Conservation (phyloP, 2,113 vertebrate genomes). For the Gila orcuttii region DNA sequence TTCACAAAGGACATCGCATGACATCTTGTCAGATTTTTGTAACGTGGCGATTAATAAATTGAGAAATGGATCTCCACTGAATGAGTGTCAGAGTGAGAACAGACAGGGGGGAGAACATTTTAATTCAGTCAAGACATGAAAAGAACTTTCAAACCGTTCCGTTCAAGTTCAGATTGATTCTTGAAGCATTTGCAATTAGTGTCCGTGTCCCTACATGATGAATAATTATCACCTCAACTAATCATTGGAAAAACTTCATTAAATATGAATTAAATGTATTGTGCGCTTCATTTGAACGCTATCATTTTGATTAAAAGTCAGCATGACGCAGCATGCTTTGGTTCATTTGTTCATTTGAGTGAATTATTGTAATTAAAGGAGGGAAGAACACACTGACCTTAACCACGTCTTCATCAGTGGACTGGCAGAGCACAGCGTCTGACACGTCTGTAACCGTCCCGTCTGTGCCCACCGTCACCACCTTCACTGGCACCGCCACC, state of each 20-base stretch:
- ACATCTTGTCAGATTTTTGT: not conserved
- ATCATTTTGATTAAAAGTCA: not conserved
- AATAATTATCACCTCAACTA: slow-evolving; percentile 6
- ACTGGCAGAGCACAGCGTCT: slow-evolving; percentile 85
- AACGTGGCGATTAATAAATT: not conserved
- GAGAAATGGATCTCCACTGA: slow-evolving; percentile 23
- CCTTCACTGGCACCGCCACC: slow-evolving; percentile 87
- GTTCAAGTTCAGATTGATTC: not conserved
- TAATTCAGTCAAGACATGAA: too few relatives aligned
- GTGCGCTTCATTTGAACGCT: not conserved
- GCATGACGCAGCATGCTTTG: not conserved
- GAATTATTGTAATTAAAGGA: not conserved
- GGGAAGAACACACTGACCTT: slow-evolving; percentile 80
- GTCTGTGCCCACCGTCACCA: slow-evolving; percentile 86
- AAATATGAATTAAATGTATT: not conserved
- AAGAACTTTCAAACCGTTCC: not conserved
- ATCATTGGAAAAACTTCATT: not conserved
- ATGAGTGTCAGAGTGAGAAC: slow-evolving; percentile 45
- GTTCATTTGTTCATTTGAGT: not conserved
- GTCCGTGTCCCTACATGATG: not conserved
- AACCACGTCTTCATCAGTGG: slow-evolving; percentile 87
- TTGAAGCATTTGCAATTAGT: not conserved
- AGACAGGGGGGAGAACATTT: slow-evolving; percentile 12
- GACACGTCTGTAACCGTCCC: slow-evolving; percentile 85
- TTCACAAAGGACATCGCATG: not conserved